A percentile compares a stretch with the other conserved stretches of the same genome.
Conservation (phyloP, 2,888 invertebrate species). For the Cyclophora punctaria region DNA sequence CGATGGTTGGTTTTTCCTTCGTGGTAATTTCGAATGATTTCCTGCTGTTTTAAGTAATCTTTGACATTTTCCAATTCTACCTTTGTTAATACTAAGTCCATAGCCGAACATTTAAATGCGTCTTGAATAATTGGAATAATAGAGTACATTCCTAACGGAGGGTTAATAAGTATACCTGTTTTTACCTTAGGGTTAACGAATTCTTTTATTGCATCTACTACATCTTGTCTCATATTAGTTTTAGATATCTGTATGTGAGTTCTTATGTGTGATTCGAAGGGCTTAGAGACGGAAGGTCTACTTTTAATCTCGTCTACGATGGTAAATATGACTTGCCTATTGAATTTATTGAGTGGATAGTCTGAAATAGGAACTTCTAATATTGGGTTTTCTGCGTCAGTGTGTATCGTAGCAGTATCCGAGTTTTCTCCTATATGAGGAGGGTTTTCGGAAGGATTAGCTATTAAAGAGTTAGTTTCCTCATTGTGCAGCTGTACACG, state of each 20-base stretch:
- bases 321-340: constrained; percentile 13
- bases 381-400: constrained; percentile 16
- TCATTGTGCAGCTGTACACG: constrained; percentile 14
- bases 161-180: constrained; percentile 17
- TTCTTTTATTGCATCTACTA: constrained; percentile 20
- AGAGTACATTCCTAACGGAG: constrained; percentile 11
- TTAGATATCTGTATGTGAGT: constrained; percentile 16
- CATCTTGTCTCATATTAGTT: constrained; percentile 17
- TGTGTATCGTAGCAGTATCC: constrained; percentile 16
- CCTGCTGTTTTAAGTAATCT: constrained; percentile 19
- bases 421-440: neutral
- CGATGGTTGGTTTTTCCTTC: constrained; percentile 24
- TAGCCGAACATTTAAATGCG: constrained; percentile 17
- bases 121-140: constrained; percentile 19
- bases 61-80: constrained; percentile 18
- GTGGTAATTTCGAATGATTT: constrained; percentile 22
- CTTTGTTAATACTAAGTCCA: constrained; percentile 20
- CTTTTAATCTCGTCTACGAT: constrained; percentile 18
- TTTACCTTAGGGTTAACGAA: constrained; percentile 23
- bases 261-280: constrained; percentile 19
- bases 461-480: constrained; percentile 1
- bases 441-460: neutral
- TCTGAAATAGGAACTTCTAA: constrained; percentile 19
- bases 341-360: constrained; percentile 18
- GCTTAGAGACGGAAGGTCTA: constrained; percentile 13